A percentile compares a stretch with the other conserved stretches of the same genome.
phyloP scores from a whole-genome alignment of 2,113 vertebrate species.

The Rynchops niger region DNA sequence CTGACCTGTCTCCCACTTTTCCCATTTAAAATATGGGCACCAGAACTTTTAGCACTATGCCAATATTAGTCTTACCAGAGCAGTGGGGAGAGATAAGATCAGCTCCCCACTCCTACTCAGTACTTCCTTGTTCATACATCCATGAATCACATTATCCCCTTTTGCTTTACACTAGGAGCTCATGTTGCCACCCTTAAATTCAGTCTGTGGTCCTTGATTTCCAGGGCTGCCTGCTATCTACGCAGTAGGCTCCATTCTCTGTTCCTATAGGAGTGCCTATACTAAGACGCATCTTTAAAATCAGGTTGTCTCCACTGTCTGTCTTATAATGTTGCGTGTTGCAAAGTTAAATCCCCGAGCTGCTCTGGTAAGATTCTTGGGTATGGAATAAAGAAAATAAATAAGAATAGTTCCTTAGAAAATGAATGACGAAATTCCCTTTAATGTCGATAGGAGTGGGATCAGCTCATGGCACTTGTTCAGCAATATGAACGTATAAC shows the following conservation, averaged over 20 bases:
- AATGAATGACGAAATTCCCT: not conserved
- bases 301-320: not conserved
- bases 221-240: not conserved
- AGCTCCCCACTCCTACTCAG: conserved; percentile 25
- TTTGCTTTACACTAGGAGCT: not conserved
- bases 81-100: conserved; percentile 27
- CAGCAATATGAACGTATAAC: not conserved
- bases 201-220: not conserved
- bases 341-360: not conserved
- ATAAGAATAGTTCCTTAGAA: not conserved
- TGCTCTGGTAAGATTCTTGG: not conserved
- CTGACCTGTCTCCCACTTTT: conserved; percentile 44
- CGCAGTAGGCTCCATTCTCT: not conserved
- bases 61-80: conserved; percentile 3
- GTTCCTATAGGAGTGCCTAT: not conserved
- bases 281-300: not conserved
- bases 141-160: conserved; percentile 13
- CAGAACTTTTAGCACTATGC: not conserved
- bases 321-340: not conserved
- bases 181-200: not conserved
- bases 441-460: not conserved
- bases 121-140: conserved; percentile 31
- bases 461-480: not conserved
- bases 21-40: not conserved
- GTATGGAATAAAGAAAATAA: not conserved